Conservation (phyloP, 2,888 invertebrate genomes). For the Athalia rosae region DNA sequence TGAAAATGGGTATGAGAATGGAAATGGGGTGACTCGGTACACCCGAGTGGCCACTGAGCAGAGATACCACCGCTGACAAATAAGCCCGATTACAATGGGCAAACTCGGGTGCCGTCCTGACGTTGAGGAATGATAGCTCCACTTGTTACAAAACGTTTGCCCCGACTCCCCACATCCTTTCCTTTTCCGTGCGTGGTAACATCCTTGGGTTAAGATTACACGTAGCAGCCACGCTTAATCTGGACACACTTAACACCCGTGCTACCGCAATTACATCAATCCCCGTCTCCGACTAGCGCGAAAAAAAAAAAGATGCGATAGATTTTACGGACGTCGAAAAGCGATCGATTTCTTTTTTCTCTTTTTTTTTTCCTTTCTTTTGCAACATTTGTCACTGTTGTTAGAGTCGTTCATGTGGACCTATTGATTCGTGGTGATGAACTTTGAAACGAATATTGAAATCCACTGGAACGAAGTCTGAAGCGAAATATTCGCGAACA, state of each 20-base stretch:
- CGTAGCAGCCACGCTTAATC: constrained; percentile 26
- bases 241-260: constrained; percentile 1
- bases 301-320: too few relatives aligned
- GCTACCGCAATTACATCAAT: constrained; percentile 28
- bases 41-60: constrained; percentile 40
- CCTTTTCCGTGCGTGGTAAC: constrained; percentile 18
- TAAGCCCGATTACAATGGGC: constrained; percentile 48
- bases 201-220: constrained; percentile 39
- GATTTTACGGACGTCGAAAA: too few relatives aligned
- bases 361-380: too few relatives aligned
- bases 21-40: constrained; percentile 37
- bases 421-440: too few relatives aligned
- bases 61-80: constrained; percentile 48
- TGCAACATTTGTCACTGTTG: too few relatives aligned
- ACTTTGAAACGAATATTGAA: too few relatives aligned
- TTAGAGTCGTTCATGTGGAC: too few relatives aligned
- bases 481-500: too few relatives aligned
- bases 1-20: too few relatives aligned
- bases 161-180: constrained; percentile 37
- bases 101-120: constrained; percentile 30
- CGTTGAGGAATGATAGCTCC: constrained; percentile 44
- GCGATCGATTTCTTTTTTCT: too few relatives aligned
- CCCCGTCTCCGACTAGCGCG: not conserved
- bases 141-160: constrained; percentile 34
- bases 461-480: too few relatives aligned